Evolutionary conservation across 2,888 invertebrate species (phyloP).

Genomic region (Sphaeridia pumilis): DNA sequence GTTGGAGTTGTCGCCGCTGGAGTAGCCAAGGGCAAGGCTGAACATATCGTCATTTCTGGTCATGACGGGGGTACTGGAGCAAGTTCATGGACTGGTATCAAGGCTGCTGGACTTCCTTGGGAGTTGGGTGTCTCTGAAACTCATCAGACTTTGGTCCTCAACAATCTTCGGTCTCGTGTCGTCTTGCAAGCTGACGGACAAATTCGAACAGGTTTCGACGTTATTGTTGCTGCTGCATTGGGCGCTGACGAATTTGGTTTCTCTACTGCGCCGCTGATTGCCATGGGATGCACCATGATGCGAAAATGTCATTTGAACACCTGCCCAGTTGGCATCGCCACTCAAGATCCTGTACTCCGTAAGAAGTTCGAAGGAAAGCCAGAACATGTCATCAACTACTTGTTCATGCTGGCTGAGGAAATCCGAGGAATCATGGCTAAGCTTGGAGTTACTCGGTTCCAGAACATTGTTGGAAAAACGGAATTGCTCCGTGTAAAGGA

Average conservation of each 20-base stretch:
- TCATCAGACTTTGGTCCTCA: constrained; percentile 88
- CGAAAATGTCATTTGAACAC: constrained; percentile 98
- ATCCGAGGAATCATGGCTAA: constrained; percentile 82
- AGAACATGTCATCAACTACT: constrained; percentile 92
- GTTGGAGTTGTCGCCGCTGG: constrained; percentile 45
- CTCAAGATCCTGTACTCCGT: constrained; percentile 89
- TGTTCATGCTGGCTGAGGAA: constrained; percentile 97
- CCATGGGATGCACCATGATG: constrained; percentile 99
- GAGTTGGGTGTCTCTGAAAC: constrained; percentile 97
- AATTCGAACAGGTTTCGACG: constrained; percentile 88
- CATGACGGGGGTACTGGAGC: constrained; percentile 99
- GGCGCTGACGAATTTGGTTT: constrained; percentile 99
- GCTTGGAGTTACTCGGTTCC: constrained; percentile 74
- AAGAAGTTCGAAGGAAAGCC: constrained; percentile 96
- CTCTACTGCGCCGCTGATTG: constrained; percentile 95
- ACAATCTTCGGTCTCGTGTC: constrained; percentile 82
- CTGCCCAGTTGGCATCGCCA: constrained; percentile 97
- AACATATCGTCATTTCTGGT: constrained; percentile 96
- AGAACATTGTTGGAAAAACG: constrained; percentile 83
- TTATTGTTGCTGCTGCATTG: constrained; percentile 84
- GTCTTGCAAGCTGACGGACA: constrained; percentile 71
- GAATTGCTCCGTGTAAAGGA: constrained; percentile 71
- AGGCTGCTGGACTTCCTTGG: constrained; percentile 96
- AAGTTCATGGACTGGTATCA: constrained; percentile 98
- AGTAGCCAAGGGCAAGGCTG: constrained; percentile 96